Base-by-base conservation (phyloP, 2,888 invertebrate species). In the Stenurella melanura region DNA sequence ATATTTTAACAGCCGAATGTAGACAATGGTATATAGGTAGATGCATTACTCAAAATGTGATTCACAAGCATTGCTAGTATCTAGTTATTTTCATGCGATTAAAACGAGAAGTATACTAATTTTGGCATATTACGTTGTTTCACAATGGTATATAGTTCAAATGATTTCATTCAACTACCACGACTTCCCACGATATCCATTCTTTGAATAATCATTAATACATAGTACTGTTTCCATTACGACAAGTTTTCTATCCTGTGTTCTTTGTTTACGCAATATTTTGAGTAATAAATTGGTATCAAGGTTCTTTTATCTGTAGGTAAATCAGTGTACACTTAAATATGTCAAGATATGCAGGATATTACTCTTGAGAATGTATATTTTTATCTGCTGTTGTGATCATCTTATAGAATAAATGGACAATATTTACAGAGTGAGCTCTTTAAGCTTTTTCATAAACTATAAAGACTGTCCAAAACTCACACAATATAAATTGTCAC, bases 141-240 rank as follows among this genome's bases (percentile, higher is more conserved):
- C 42, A 42, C 42, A 34, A 6, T 34, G 30, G 42, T 42, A 42
- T 26, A 26, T 7, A 50, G n/a, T 50, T 50, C 15, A 50, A 50
- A n/a, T 50, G 50, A n/a, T 50, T 50, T 50, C 50, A 50, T 50
- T 50, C 50, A 50, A 50, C 50, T 50, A 50, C 50, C n/a, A 42
- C 6, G 6, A 50, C 50, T 50, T 50, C 50, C 50, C 50, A 50
- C 50, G 1, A 1, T 7, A 6, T 50, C n/a, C 5, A n/a, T 50
- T 50, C 50, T 50, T n/a, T 50, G 50, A 15, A 50, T 50, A 50
- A 50, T 50, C n/a, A n/a, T 50, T 50, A n/a, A 50, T n/a, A 15
- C 50, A 50, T 50, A n/a, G n/a, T n/a, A 50, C 50, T 15, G 6
- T 15, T 50, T 17, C 15, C 12, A n/a, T 50, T 50, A n/a, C n/a